phyloP scores from a whole-genome alignment of 2,113 vertebrate genomes.

The Corythoichthys haematopterus region DNA sequence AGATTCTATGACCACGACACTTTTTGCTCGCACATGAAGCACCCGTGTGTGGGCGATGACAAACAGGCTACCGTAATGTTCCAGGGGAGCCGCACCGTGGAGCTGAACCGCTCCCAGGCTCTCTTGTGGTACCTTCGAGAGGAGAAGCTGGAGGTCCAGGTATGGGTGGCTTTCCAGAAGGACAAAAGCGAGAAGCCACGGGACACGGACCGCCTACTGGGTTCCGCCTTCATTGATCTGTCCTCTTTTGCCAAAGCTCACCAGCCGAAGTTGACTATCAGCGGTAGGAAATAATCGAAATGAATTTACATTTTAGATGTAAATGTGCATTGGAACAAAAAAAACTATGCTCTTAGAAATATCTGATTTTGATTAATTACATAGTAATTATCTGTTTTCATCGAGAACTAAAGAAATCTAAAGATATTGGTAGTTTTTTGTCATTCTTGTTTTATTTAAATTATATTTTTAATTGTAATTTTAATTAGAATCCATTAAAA shows the following conservation, averaged over 20 bases:
- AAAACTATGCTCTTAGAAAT: too few species aligned
- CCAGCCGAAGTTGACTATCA: conserved; percentile 70
- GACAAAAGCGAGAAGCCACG: conserved; percentile 75
- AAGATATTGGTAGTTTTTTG: too few species aligned
- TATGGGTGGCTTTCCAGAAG: conserved; percentile 86
- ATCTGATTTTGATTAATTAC: too few species aligned
- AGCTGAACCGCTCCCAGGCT: conserved; percentile 72
- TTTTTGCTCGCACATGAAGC: conserved; percentile 78
- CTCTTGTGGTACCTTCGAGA: conserved; percentile 89
- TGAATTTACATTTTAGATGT: too few species aligned
- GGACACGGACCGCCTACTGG: conserved; percentile 85
- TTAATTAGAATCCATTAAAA: too few species aligned
- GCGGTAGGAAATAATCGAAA: conserved; percentile 72
- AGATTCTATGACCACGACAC: conserved; percentile 80
- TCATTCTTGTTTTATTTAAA: too few species aligned
- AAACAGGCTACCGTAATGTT: conserved; percentile 72
- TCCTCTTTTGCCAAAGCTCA: conserved; percentile 66
- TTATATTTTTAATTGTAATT: too few species aligned
- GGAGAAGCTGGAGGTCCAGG: conserved; percentile 87
- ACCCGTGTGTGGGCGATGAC: conserved; percentile 62
- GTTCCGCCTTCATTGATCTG: conserved; percentile 85
- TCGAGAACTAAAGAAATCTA: too few species aligned
- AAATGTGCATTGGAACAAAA: too few species aligned
- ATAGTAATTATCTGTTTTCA: too few species aligned
- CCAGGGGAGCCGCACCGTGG: conserved; percentile 66